A percentile compares a stretch with the other conserved stretches of the same genome.
These are phyloP conservation scores for Addax nasomaculatus DNA, from an alignment of 2,113 vertebrate species.

Conservation along the genomic window DNA sequence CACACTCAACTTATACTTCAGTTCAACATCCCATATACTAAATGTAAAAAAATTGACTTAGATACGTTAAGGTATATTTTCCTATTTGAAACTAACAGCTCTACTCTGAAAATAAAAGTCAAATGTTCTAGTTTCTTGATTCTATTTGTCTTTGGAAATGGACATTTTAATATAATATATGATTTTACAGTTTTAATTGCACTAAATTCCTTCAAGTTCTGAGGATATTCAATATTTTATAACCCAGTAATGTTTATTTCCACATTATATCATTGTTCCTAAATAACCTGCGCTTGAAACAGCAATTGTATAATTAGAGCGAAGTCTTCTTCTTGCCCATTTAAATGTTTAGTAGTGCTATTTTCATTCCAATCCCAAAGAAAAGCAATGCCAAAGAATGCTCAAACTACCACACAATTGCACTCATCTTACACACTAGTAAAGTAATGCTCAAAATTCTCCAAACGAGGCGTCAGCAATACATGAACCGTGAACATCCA, in stretches of 20 bases:
- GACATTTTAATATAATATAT: background rate
- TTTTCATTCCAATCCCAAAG: background rate
- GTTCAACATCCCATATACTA: background rate
- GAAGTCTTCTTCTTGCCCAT: accelerated
- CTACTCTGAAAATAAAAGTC: background rate
- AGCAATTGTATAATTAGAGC: background rate
- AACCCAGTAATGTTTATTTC: background rate
- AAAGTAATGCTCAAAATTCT: no score
- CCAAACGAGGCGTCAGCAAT: no score
- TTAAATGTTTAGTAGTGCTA: background rate
- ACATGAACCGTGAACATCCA: no score
- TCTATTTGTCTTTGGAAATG: background rate
- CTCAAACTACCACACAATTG: no score
- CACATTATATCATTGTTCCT: background rate
- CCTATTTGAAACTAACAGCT: background rate
- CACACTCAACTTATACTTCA: background rate
- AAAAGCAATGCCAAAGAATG: no score
- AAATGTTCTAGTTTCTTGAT: background rate
- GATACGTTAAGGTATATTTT: background rate
- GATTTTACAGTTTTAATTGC: background rate
- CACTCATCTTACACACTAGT: no score
- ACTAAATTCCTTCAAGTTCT: background rate
- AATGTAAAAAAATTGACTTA: background rate
- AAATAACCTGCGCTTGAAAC: background rate
- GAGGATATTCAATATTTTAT: background rate